Conservation (phyloP, 2,113 vertebrate species). For the Ammospiza nelsoni region DNA sequence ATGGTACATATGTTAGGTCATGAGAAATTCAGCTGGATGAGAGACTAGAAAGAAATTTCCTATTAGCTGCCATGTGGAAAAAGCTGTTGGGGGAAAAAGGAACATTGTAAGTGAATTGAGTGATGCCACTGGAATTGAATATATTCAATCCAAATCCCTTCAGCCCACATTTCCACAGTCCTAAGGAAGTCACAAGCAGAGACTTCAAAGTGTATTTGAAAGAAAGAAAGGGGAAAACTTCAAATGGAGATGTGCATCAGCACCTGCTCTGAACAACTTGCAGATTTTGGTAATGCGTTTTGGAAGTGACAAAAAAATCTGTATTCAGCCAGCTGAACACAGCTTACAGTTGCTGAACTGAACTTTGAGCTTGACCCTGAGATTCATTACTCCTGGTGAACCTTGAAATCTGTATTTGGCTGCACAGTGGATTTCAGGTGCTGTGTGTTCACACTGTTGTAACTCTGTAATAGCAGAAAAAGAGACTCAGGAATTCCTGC, state of each 20-base stretch:
- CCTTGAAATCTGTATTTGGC: slow-evolving; percentile 1
- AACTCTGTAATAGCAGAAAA: neutral
- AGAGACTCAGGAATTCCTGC: neutral
- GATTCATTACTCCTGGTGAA: slow-evolving; percentile 8
- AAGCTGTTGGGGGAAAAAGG: neutral
- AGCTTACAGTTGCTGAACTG: slow-evolving; percentile 10
- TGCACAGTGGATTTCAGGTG: neutral
- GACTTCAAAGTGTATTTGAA: neutral
- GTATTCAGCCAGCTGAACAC: neutral
- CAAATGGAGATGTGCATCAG: neutral
- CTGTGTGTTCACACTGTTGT: neutral
- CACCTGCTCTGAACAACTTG: neutral
- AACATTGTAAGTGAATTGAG: neutral
- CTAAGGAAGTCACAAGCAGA: neutral
- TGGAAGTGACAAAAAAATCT: neutral
- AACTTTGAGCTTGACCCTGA: neutral
- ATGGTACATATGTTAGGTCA: neutral
- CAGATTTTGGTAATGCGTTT: slow-evolving; percentile 1
- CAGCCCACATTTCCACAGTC: neutral
- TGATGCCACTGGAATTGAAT: neutral
- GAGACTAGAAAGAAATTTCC: slow-evolving; percentile 9
- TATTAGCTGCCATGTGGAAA: slow-evolving; percentile 19
- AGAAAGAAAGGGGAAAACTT: neutral
- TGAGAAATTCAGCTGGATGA: slow-evolving; percentile 27
- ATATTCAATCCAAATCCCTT: neutral